Conservation (phyloP, 92 coral and sea anemone species). For the Ricordea florida region DNA sequence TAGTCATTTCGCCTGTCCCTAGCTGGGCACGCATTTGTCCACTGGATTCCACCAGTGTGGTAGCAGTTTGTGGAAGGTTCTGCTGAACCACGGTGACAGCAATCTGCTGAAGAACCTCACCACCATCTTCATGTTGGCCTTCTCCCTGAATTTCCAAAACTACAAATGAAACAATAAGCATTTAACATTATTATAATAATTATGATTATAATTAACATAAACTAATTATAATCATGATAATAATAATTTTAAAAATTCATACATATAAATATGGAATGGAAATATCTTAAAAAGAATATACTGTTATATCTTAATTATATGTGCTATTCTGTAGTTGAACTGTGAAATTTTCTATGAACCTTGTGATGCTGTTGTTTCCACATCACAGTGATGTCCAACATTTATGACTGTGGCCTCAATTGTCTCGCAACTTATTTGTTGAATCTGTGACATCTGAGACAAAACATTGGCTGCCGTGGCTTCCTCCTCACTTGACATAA, state of each 20-base stretch:
- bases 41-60: not conserved
- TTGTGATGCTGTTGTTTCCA: constrained; percentile 85
- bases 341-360: constrained; percentile 17
- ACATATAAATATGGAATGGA: too few species aligned
- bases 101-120: constrained; percentile 14
- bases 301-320: too few species aligned
- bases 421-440: constrained; percentile 85
- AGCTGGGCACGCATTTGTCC: constrained; percentile 22
- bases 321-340: too few species aligned
- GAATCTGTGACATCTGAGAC: constrained; percentile 97
- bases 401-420: constrained; percentile 84
- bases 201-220: too few species aligned
- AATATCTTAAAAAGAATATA: too few species aligned
- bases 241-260: too few species aligned
- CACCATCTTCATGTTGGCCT: constrained; percentile 6
- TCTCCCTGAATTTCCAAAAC: constrained; percentile 27
- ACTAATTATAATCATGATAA: too few species aligned
- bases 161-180: not conserved
- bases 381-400: constrained; percentile 99
- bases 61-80: not conserved
- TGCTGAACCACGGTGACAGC: constrained; percentile 15
- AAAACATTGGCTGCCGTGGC: constrained; percentile 97
- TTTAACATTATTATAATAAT: not conserved
- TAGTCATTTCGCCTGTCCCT: not conserved
- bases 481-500: constrained; percentile 99